Evolutionary conservation across 2,113 vertebrate species (phyloP), one percentile per base, ranked within the genome.

Genomic region (Burhinus bistriatus): DNA sequence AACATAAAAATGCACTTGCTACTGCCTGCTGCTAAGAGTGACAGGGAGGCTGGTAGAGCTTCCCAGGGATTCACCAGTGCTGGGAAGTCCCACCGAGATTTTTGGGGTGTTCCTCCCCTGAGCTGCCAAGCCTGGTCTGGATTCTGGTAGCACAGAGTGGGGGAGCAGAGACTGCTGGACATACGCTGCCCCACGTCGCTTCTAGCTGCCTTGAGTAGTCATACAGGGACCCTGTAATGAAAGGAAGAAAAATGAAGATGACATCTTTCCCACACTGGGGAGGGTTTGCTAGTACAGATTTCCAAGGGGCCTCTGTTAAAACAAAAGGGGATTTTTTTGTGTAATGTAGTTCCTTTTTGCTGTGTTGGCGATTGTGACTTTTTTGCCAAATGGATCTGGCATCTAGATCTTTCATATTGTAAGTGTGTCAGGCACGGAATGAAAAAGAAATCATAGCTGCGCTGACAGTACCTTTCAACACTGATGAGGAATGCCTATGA

Each of bases 181-280:
- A 7, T 3, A 1, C 1, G 3, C 21, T 65, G 12, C 40, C 30
- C 21, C 21, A 11, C 1, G 3, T 9, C 72, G 11, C 15, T 51
- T 88, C 62, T 62, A 44, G 15, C 6, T 83, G 49, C 20, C 59
- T 81, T 2, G 1, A 38, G 34, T 42, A 9, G 13, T 30, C 44
- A 38, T 9, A 52, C 6, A 81, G n/a, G 1, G 5, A 1, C 11
- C 9, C 34, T 78, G 34, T 54, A 57, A 44, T 22, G 45, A 75
- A 66, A 55, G 0, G 1, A 65, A 62, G 5, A 23, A 73, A 73
- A 78, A 42, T 7, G 10, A 70, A 87, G 13, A 32, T 27, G 11
- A 62, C 5, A 17, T 34, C 15, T 83, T 78, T 22, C 12, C 54
- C 25, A 27, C 4, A 16, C 8, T 20, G 18, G 21, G 25, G 5